Conservation (phyloP, 2,113 vertebrate genomes). For the Accipiter virgatus region DNA sequence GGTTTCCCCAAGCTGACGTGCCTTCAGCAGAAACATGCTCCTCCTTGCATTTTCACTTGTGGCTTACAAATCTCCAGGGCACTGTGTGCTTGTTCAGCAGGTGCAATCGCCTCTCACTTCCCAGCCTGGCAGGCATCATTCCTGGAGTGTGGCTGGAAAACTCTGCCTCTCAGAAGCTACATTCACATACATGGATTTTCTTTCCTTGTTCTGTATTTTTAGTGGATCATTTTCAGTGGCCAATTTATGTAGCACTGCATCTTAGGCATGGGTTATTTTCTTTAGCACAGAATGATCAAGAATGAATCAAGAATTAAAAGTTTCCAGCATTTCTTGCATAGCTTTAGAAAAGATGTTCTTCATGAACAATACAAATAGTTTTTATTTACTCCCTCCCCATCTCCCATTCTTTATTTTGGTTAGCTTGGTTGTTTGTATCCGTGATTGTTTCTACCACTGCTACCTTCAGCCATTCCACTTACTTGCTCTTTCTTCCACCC, state of each 20-base stretch:
- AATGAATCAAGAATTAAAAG: background rate
- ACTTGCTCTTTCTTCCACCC: background rate
- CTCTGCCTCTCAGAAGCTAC: background rate
- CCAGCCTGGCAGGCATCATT: background rate
- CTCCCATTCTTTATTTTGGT: background rate
- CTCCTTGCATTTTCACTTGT: background rate
- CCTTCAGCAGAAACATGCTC: background rate
- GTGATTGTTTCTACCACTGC: background rate
- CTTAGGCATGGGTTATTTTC: background rate
- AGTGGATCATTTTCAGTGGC: background rate
- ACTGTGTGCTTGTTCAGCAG: background rate
- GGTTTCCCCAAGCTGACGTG: background rate
- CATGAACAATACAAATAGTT: background rate
- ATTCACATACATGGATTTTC: fast-evolving
- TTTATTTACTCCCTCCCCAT: background rate
- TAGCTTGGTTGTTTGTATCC: background rate
- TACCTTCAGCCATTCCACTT: background rate
- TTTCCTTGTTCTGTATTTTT: background rate
- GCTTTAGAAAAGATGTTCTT: background rate
- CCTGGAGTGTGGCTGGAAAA: background rate
- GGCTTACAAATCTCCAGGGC: background rate
- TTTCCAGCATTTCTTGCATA: background rate
- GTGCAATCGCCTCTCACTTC: background rate
- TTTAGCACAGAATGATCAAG: background rate
- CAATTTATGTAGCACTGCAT: fast-evolving